Percentiles rank a stretch among this genome's conserved stretches.
phyloP scores from a whole-genome alignment of 1,140 invertebrate genomes.

The Drosophila chauvacae region DNA sequence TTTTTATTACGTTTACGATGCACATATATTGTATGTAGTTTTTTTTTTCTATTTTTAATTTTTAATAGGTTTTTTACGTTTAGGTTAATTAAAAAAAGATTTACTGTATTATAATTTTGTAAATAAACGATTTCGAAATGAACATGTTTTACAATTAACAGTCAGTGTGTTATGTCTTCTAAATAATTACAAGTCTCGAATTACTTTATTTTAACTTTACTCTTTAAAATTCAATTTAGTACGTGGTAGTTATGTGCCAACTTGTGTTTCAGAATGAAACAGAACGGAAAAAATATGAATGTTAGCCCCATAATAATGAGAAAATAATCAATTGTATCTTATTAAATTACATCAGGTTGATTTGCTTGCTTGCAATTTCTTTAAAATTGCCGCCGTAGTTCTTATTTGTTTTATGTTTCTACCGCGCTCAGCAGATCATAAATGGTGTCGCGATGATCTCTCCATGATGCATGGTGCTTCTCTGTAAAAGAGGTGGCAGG shows the following conservation, averaged over 20 bases:
- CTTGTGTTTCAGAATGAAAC: slow-evolving; percentile 7
- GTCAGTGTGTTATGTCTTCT: slow-evolving; percentile 79
- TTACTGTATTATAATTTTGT: slow-evolving; percentile 38
- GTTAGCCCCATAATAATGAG: slow-evolving; percentile 43
- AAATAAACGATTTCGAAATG: slow-evolving; percentile 58
- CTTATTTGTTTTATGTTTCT: slow-evolving; percentile 26
- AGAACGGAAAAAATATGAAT: slow-evolving; percentile 23
- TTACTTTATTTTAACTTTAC: slow-evolving; percentile 64
- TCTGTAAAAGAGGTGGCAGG: slow-evolving; percentile 1
- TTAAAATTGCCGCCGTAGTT: slow-evolving; percentile 30
- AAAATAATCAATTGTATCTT: slow-evolving; percentile 60
- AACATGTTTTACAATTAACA: slow-evolving; percentile 85
- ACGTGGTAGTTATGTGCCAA: slow-evolving; percentile 15
- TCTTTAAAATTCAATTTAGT: slow-evolving; percentile 27
- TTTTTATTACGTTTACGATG: slow-evolving; percentile 58
- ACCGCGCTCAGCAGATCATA: slow-evolving; percentile 5
- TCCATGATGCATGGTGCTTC: neutral
- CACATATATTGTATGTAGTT: slow-evolving; percentile 79
- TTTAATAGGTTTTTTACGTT: slow-evolving; percentile 65
- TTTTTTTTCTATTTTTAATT: slow-evolving; percentile 20
- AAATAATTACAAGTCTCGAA: slow-evolving; percentile 57
- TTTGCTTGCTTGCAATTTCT: slow-evolving; percentile 45
- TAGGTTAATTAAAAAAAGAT: slow-evolving; percentile 70
- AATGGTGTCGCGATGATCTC: slow-evolving; percentile 4
- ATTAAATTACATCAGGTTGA: slow-evolving; percentile 80